These are phyloP conservation scores for Drosophila stalkeri DNA, from an alignment of 2,888 invertebrate genomes.

Conservation along the genomic window DNA sequence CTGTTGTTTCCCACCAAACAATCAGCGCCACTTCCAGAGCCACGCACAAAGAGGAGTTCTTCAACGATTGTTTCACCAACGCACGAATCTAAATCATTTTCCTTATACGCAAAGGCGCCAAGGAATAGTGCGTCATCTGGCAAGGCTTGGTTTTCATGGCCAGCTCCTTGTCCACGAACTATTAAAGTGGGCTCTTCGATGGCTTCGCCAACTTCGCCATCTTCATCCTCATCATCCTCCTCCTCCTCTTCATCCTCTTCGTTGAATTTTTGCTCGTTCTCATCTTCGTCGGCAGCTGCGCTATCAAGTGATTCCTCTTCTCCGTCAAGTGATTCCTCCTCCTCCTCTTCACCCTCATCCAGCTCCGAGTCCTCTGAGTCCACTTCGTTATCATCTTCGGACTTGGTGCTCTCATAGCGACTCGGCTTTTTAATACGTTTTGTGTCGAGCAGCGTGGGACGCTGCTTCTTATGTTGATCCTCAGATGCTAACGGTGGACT, in stretches of 20 bases:
- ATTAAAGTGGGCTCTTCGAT: conserved; percentile 91
- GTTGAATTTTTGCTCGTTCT: conserved; percentile 57
- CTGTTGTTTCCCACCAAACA: conserved; percentile 90
- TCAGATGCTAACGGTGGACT: conserved; percentile 54
- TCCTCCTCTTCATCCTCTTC: conserved; percentile 76
- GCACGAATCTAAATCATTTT: conserved; percentile 16
- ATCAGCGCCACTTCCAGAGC: conserved; percentile 89
- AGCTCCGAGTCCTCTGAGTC: conserved; percentile 67
- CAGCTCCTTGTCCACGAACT: conserved; percentile 89
- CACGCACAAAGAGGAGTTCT: conserved; percentile 88
- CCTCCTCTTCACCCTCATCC: conserved; percentile 70
- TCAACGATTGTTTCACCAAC: conserved; percentile 91
- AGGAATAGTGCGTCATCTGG: conserved; percentile 32
- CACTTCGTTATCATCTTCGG: conserved; percentile 76
- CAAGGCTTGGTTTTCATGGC: conserved; percentile 87
- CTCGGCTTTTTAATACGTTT: conserved; percentile 82
- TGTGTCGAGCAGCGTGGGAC: conserved; percentile 81
- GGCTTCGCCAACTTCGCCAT: conserved; percentile 86
- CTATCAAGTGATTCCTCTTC: conserved; percentile 82
- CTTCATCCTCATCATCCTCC: conserved; percentile 60
- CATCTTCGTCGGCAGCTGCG: conserved; percentile 82
- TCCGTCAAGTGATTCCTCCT: conserved; percentile 66
- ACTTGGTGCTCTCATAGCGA: conserved; percentile 82
- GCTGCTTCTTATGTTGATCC: conserved; percentile 75
- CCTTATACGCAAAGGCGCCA: background rate